Evolutionary conservation across 2,888 invertebrate genomes (phyloP).

Genomic region (Cryptophagus acutangulus): DNA sequence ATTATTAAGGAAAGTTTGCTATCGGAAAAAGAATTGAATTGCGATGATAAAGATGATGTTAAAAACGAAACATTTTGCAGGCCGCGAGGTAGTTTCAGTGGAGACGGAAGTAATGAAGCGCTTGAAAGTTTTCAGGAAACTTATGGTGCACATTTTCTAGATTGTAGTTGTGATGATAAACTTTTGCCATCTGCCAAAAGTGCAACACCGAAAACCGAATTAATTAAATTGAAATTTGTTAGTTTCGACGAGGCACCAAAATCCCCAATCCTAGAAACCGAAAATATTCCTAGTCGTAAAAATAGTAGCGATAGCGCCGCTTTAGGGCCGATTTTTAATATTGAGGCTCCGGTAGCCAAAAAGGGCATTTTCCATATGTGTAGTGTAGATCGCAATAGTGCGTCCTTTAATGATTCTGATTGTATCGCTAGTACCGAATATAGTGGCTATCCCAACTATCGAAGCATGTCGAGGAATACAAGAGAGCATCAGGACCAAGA

Average conservation of each 20-base stretch:
- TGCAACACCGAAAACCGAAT: slow-evolving; percentile 6
- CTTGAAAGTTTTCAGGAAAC: slow-evolving; percentile 16
- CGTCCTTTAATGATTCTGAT: slow-evolving; percentile 21
- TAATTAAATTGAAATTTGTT: slow-evolving; percentile 16
- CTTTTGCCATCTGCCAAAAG: slow-evolving; percentile 13
- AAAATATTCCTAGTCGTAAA: slow-evolving; percentile 10
- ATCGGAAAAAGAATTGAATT: slow-evolving; percentile 1
- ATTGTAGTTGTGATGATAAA: slow-evolving; percentile 22
- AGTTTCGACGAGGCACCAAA: slow-evolving; percentile 13
- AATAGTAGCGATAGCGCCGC: no score
- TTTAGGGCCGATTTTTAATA: no score
- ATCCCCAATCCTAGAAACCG: slow-evolving; percentile 11
- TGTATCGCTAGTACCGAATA: slow-evolving; percentile 37
- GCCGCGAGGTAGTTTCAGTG: slow-evolving; percentile 16
- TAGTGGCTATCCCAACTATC: slow-evolving; percentile 33
- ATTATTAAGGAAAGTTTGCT: not conserved
- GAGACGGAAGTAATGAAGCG: slow-evolving; percentile 15
- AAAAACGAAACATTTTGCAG: slow-evolving; percentile 4
- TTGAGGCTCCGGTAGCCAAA: not conserved
- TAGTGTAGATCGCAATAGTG: slow-evolving; percentile 23
- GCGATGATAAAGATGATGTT: not conserved
- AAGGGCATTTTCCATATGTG: slow-evolving; percentile 18
- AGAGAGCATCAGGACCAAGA: slow-evolving; percentile 36
- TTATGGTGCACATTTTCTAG: slow-evolving; percentile 19
- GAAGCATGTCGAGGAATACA: slow-evolving; percentile 26